Evolutionary conservation across 2,113 vertebrate genomes (phyloP), one percentile per base, ranked within the genome.

Genomic region (Platichthys stellatus): DNA sequence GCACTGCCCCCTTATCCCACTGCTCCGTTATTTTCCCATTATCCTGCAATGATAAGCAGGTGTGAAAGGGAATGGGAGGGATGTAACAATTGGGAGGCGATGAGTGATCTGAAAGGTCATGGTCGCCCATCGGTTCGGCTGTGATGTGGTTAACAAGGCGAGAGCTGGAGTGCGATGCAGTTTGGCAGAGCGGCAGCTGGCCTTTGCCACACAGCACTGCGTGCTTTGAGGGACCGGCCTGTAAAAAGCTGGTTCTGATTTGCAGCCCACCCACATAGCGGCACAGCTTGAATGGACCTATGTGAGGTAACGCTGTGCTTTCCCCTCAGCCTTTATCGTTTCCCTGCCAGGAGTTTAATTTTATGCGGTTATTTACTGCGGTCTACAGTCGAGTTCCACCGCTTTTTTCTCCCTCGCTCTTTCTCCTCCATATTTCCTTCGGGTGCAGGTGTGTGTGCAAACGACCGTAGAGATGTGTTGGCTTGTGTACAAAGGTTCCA

Each of bases 181-280:
- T 61, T 63, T 81, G 70, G 61, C 28, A 49, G 77, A 63, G 54
- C 18, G 86, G 81, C 81, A 75, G 84, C 82, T 79, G 78, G 82
- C 74, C 73, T 77, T 74, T 84, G 82, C 86, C 84, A 67, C 83
- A 79, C 75, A 26, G 72, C 54, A 0, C 85, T 14, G 40, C 74
- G 76, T 83, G 72, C 75, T 80, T 72, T 24, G 53, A 72, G 58
- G 67, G 76, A 72, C 74, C 26, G 28, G 72, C 69, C 78, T 84
- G 74, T 76, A 78, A 87, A 54, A 82, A 84, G 88, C 88, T 86
- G 90, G 74, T 83, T 88, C 76, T 83, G 86, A 89, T 88, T 90
- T 90, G 81, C 35, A 75, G 94, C 90, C 93, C 94, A 94, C 93
- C 94, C 93, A 93, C 81, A 73, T 66, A 21, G 86, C 76, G 54